Base-by-base conservation (phyloP, 2,888 invertebrate genomes). In the Nyleta sp. region DNA sequence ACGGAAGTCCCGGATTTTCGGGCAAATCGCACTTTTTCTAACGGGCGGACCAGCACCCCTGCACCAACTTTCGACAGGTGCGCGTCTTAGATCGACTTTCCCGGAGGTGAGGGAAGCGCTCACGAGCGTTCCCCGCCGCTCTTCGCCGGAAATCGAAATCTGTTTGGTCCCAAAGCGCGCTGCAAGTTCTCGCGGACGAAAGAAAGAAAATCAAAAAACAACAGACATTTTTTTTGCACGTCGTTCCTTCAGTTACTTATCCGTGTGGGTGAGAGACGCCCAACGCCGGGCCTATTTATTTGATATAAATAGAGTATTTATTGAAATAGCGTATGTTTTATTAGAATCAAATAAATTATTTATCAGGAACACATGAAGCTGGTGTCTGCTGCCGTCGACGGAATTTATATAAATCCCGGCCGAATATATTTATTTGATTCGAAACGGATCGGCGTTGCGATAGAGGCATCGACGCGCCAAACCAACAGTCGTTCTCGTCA, bases 11-110 rank as follows among this genome's bases (percentile, higher is more conserved):
- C 87, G 84, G 87, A 87, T 85, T 88, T 88, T 88, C 88, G 88
- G 87, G 86, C 83, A 85, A 87, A 88, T 87, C 83, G 78, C 84
- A 86, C 83, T 87, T 88, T 88, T 88, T 88, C 84, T 86, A 74
- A 68, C 81, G 80, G 81, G 71, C 78, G 77, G 77, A 65, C 82
- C 83, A 79, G 75, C 81, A 74, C 83, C 81, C 82, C 82, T 80
- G 78, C 62, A 53, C 65, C 74, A 60, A 77, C 80, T 70, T 81
- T 80, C 74, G 78, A 80, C 76, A 78, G 76, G 78, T 80, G 74
- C 50, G 42, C 50, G 42, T 42, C 60, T 52, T 57, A 44, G 62
- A 18, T 2, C 15, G 17, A 24, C n/a, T n/a, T n/a, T n/a, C n/a
- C n/a, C n/a, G n/a, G n/a, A n/a, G n/a, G n/a, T n/a, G n/a, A n/a